Base-by-base conservation (phyloP, 2,797 vertebrate genomes). In the Todus mexicanus region DNA sequence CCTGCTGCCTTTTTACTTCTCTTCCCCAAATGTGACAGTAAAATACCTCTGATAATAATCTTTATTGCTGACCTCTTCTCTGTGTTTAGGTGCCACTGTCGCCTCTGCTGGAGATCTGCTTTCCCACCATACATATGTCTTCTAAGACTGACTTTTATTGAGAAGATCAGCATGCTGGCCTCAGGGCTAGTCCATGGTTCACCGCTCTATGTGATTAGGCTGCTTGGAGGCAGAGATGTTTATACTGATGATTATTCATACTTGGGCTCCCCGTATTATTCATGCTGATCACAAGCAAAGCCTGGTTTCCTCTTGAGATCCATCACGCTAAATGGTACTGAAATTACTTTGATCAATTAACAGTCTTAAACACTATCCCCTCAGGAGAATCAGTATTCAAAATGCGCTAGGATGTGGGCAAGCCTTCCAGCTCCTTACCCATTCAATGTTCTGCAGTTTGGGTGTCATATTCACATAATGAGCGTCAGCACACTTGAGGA, bases 281-380 rank as follows among this genome's bases (percentile, higher is more conserved):
- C 38, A 69, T 12, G 29, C 76, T 87, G 80, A 79, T 79, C 60
- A 78, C 7, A 71, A 78, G 63, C 53, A 90, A 76, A 91, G 40
- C 21, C 56, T 40, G 37, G 23, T 94, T 90, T 88, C 78, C 86
- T 92, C 90, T 57, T 74, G 91, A 87, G 92, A 89, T 73, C 86
- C 50, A 71, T 80, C 61, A 61, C 42, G 38, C 61, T 79, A 81
- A 96, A 76, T 68, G 71, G 64, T 47, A 71, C 35, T 88, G 48
- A 82, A 93, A 84, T 92, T 37, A 61, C 69, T 73, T 84, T 50
- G 75, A 92, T 76, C 84, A 96, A 86, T 94, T 92, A 92, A 87
- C 47, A 70, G 31, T 66, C 50, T 90, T 73, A 92, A 95, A 88
- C 0, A 5, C 23, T 70, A 27, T 47, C 8, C 77, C 57, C 85